These are phyloP conservation scores for Tetramorium simillimum DNA, from an alignment of 1,140 invertebrate species.

Conservation along the genomic window DNA sequence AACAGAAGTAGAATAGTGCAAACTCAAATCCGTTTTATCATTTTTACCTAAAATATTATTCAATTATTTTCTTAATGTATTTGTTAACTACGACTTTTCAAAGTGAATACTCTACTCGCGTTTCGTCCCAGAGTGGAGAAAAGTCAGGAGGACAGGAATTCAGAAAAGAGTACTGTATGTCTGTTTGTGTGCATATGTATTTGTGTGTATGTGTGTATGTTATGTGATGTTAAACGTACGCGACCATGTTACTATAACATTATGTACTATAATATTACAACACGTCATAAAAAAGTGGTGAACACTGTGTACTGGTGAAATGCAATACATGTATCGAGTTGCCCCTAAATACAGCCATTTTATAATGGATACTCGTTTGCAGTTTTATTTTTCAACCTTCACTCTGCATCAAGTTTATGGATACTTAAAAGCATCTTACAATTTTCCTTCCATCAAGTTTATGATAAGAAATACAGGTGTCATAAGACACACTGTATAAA, in stretches of 20 bases:
- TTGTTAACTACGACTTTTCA: constrained; percentile 45
- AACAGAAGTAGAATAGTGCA: not conserved
- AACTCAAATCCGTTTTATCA: constrained; percentile 2
- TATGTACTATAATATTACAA: constrained; percentile 81
- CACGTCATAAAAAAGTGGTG: constrained; percentile 76
- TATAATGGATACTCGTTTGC: constrained; percentile 81
- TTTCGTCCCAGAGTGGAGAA: constrained; percentile 75
- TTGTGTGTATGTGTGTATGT: constrained; percentile 54
- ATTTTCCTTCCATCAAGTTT: not conserved
- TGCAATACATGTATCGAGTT: constrained; percentile 85
- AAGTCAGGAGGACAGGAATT: constrained; percentile 66
- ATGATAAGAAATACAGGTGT: not conserved
- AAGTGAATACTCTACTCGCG: constrained; percentile 72
- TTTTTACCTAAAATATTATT: not conserved
- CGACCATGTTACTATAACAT: constrained; percentile 83
- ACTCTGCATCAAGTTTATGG: not conserved
- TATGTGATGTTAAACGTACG: constrained; percentile 83
- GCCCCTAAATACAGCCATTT: constrained; percentile 85
- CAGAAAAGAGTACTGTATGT: constrained; percentile 79
- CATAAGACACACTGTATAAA: too few relatives aligned
- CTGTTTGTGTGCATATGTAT: not conserved
- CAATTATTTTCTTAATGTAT: constrained; percentile 22
- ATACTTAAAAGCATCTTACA: too few relatives aligned
- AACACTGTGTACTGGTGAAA: constrained; percentile 81
- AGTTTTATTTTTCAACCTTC: not conserved